Base-by-base conservation (phyloP, 2,888 invertebrate species). In the Phaonia tiefii region DNA sequence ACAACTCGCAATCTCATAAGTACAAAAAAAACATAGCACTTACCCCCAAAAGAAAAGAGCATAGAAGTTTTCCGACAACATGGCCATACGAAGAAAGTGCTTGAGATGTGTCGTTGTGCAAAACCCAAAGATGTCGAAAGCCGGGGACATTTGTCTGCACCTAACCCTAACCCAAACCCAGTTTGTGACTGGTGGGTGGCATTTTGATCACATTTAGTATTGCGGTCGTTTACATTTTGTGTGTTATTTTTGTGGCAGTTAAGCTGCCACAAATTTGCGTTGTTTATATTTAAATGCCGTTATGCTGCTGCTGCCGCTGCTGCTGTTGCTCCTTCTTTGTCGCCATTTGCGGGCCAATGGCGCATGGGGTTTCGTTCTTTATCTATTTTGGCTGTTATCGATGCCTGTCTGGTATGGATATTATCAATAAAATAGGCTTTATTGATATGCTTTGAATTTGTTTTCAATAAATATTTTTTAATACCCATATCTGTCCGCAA, bases 361-460 rank as follows among this genome's bases (percentile, higher is more conserved):
- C n/a, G 20, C 51, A 25, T 39, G 37, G 25, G 42, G n/a, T n/a
- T 54, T 46, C 1, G 58, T 31, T 31, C 25, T 77, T 25, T 25
- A 26, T 15, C 1, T 54, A 31, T 63, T 26, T 31, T 49, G 69
- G 49, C n/a, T 31, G 8, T 31, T 31, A 5, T 31, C 31, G 31
- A 3, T 31, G 31, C 31, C 31, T 31, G 60, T 60, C 3, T 31
- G 10, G n/a, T 22, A 63, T 42, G 51, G 49, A 66, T 11, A 60
- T 66, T 71, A 71, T 71, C 63, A 54, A 51, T 44, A 37, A 73
- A 78, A 54, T 54, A 25, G n/a, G 15, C 66, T 26, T 70, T 75
- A 75, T 71, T 72, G 75, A 72, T 31, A 31, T 60, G 75, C 67
- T 51, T 67, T 72, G 75, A 75, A 79, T 71, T 75, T 75, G 67